Evolutionary conservation across 2,888 invertebrate species (phyloP).

Genomic region (Drosophila prostipennis): DNA sequence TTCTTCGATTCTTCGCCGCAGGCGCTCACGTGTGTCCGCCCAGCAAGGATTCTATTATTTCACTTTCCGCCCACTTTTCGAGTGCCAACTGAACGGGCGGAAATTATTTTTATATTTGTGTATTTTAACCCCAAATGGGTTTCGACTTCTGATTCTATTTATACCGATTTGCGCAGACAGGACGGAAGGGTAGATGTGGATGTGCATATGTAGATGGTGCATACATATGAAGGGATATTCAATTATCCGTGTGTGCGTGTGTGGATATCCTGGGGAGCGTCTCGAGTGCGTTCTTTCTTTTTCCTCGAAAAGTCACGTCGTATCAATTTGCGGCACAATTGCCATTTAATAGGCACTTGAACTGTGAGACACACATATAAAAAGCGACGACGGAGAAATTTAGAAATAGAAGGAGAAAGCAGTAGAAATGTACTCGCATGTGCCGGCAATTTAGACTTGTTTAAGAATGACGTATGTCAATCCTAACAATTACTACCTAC

Average conservation of each 20-base stretch:
- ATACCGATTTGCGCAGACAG: conserved; percentile 26
- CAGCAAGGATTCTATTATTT: conserved; percentile 55
- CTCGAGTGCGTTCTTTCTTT: conserved; percentile 69
- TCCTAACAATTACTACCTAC: not conserved
- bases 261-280: conserved; percentile 52
- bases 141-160: conserved; percentile 59
- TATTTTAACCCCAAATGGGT: conserved; percentile 69
- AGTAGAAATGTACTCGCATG: conserved; percentile 41
- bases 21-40: conserved; percentile 70
- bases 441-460: conserved; percentile 56
- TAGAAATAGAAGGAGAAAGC: not conserved
- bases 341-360: conserved; percentile 79
- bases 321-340: conserved; percentile 80
- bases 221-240: conserved; percentile 61
- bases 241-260: conserved; percentile 59
- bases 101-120: conserved; percentile 70
- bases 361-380: conserved; percentile 42
- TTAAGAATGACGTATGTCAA: conserved; percentile 20
- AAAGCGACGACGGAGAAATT: not conserved
- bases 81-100: conserved; percentile 33
- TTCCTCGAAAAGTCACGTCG: conserved; percentile 78
- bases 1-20: conserved; percentile 42
- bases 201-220: conserved; percentile 13
- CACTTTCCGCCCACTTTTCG: conserved; percentile 16
- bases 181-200: conserved; percentile 3